These are phyloP conservation scores for Brenthis hecate DNA, from an alignment of 2,888 invertebrate species.

Conservation along the genomic window DNA sequence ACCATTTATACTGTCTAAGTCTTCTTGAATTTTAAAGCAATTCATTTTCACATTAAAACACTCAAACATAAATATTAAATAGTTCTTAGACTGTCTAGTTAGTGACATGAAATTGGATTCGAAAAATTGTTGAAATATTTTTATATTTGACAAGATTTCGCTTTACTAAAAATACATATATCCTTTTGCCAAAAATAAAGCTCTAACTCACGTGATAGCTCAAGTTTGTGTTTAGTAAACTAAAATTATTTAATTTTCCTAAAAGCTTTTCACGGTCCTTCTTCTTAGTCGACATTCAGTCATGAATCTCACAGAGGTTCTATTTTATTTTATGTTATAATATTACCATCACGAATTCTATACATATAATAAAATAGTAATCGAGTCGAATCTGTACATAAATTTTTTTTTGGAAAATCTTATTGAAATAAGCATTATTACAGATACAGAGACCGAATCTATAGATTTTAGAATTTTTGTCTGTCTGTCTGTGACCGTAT, in stretches of 20 bases:
- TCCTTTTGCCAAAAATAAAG: slow-evolving; percentile 8
- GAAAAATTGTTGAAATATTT: slow-evolving; percentile 5
- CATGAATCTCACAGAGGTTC: slow-evolving; percentile 11
- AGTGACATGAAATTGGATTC: not conserved
- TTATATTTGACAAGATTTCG: slow-evolving; percentile 1
- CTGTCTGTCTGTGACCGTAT: no score
- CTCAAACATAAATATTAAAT: no score
- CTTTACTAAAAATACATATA: slow-evolving; percentile 7
- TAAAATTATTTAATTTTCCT: slow-evolving; percentile 17
- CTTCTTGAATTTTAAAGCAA: no score
- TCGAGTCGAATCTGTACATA: no score
- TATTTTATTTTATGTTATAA: not conserved
- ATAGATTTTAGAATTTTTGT: no score
- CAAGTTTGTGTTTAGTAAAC: slow-evolving; percentile 18
- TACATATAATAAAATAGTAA: not conserved
- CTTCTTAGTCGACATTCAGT: slow-evolving; percentile 13
- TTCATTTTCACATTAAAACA: no score
- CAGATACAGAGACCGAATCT: no score
- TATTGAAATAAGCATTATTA: no score
- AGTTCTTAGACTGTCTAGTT: no score
- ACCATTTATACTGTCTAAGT: no score
- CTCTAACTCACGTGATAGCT: not conserved
- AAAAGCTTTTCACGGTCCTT: slow-evolving; percentile 16
- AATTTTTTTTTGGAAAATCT: no score
- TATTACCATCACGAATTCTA: not conserved